Conservation (phyloP, 2,797 vertebrate species). For the Rhinichthys osculus region DNA sequence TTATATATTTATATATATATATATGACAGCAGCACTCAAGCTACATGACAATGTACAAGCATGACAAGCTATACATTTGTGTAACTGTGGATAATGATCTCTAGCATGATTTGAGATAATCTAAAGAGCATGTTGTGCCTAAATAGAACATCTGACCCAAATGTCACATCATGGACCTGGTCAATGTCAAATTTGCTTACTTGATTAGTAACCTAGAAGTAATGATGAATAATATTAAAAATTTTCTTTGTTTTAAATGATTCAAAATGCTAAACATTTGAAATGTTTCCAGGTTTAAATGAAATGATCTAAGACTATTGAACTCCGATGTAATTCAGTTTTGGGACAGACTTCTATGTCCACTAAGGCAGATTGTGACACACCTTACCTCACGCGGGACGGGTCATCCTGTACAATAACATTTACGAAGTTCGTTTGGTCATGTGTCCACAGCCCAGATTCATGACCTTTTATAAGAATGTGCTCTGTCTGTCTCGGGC, state of each 20-base stretch:
- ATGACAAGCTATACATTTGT: neutral
- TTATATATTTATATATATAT: no score
- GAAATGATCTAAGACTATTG: neutral
- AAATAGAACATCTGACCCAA: neutral
- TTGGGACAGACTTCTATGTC: constrained; percentile 3
- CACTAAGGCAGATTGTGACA: constrained; percentile 15
- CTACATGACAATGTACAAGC: no score
- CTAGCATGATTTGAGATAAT: neutral
- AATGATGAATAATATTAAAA: neutral
- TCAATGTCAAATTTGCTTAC: neutral
- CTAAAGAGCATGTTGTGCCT: neutral
- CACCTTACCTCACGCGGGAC: constrained; percentile 46
- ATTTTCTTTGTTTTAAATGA: neutral
- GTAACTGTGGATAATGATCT: neutral
- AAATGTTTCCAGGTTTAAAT: neutral
- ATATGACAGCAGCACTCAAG: no score
- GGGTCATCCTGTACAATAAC: constrained; percentile 66
- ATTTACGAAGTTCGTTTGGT: constrained; percentile 68
- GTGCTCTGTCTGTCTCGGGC: constrained; percentile 65
- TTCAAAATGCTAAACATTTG: neutral
- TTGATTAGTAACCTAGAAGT: neutral
- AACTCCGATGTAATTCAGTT: neutral
- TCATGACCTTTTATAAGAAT: constrained; percentile 70
- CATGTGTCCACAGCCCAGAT: constrained; percentile 61
- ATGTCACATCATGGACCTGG: neutral